These are phyloP conservation scores for Megaceryle alcyon DNA, from an alignment of 2,797 vertebrate species.

Conservation along the genomic window DNA sequence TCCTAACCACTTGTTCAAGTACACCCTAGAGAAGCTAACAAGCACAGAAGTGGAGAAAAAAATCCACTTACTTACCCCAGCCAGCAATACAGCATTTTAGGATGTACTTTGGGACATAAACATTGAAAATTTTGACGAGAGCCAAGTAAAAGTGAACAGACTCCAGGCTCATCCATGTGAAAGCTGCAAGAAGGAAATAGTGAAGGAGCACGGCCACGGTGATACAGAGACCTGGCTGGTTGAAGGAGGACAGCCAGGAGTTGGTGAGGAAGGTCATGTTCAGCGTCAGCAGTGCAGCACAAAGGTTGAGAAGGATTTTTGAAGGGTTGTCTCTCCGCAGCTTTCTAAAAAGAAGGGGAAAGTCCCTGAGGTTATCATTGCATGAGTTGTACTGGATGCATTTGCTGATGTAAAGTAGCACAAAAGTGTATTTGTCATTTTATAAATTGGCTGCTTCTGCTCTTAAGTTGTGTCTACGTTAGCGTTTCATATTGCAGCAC, in stretches of 20 bases:
- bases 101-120: conserved; percentile 86
- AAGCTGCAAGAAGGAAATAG: conserved; percentile 90
- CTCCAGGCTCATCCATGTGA: conserved; percentile 92
- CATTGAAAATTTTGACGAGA: conserved; percentile 91
- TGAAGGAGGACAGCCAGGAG: conserved; percentile 86
- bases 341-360: conserved; percentile 76
- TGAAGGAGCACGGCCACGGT: conserved; percentile 80
- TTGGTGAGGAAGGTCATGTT: conserved; percentile 85
- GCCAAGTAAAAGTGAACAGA: conserved; percentile 90
- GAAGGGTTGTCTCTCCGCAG: conserved; percentile 87
- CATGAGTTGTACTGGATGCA: no score
- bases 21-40: neutral
- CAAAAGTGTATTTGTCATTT: neutral
- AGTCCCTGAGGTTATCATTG: neutral
- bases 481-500: neutral
- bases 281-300: conserved; percentile 83
- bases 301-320: conserved; percentile 91
- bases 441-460: neutral
- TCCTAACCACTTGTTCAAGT: neutral
- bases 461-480: neutral
- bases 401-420: neutral
- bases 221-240: conserved; percentile 81
- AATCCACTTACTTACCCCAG: conserved; percentile 85
- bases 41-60: neutral
- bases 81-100: conserved; percentile 87